phyloP scores from a whole-genome alignment of 2,797 vertebrate genomes.

The Myotis daubentonii region DNA sequence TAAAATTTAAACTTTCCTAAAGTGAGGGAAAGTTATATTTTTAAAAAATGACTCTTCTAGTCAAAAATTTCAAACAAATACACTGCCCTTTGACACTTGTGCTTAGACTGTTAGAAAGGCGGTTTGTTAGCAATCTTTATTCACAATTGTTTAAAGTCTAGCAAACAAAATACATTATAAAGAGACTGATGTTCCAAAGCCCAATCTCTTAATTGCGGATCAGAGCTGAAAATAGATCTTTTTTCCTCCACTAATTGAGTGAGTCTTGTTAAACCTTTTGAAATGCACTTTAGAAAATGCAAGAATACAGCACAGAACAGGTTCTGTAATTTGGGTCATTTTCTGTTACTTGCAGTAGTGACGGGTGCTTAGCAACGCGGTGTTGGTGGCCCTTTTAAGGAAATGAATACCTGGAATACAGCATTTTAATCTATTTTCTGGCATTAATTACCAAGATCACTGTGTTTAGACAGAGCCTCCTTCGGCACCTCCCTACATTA shows the following conservation, averaged over 20 bases:
- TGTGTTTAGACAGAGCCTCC: conserved; percentile 69
- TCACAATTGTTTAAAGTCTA: conserved; percentile 73
- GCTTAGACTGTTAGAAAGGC: background rate
- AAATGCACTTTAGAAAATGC: conserved; percentile 74
- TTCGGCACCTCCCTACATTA: conserved; percentile 50
- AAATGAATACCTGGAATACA: conserved; percentile 73
- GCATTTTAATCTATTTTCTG: conserved; percentile 71
- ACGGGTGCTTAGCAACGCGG: conserved; percentile 76
- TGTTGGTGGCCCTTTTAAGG: conserved; percentile 74
- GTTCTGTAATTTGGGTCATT: conserved; percentile 78
- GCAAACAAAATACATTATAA: conserved; percentile 72
- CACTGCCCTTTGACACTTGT: conserved; percentile 7
- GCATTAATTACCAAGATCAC: conserved; percentile 78
- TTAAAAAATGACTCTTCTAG: conserved; percentile 44
- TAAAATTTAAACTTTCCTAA: conserved; percentile 45
- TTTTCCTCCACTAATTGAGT: conserved; percentile 69
- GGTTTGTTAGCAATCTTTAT: conserved; percentile 51
- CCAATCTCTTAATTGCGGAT: conserved; percentile 76
- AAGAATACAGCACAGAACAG: conserved; percentile 78
- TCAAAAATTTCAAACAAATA: conserved; percentile 10
- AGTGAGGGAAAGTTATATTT: background rate
- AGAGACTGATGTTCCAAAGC: conserved; percentile 70
- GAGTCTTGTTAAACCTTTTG: conserved; percentile 76
- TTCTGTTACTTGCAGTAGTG: conserved; percentile 71
- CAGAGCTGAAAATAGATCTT: conserved; percentile 77